Conservation (phyloP, 2,888 invertebrate species). For the Alcis repandata region DNA sequence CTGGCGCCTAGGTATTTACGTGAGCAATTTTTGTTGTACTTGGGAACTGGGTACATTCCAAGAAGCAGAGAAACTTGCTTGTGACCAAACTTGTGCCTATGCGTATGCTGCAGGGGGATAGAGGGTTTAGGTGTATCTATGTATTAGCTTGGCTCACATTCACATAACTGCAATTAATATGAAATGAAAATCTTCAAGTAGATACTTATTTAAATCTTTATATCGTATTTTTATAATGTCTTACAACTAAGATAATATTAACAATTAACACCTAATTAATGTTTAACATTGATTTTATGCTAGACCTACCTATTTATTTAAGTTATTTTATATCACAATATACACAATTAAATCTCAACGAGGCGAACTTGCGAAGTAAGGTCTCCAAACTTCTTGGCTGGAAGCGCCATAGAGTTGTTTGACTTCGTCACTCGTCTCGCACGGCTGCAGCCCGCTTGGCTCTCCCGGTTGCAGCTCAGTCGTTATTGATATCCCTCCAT, state of each 20-base stretch:
- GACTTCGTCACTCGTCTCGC: constrained; percentile 84
- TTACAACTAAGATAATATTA: constrained; percentile 63
- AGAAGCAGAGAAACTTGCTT: too few species aligned
- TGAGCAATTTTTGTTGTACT: too few species aligned
- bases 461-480: constrained; percentile 78
- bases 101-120: too few species aligned
- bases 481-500: constrained; percentile 86
- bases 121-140: too few species aligned
- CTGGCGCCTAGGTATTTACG: too few species aligned
- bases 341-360: constrained; percentile 31
- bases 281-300: constrained; percentile 81
- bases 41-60: too few species aligned
- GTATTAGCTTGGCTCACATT: too few species aligned
- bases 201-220: constrained; percentile 45
- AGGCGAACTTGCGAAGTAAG: constrained; percentile 82
- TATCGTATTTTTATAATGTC: constrained; percentile 60
- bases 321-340: constrained; percentile 78
- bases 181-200: neutral
- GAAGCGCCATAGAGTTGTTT: constrained; percentile 77
- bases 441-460: constrained; percentile 81
- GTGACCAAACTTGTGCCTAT: too few species aligned
- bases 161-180: neutral
- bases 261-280: constrained; percentile 76
- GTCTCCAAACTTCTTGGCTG: constrained; percentile 90
- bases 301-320: constrained; percentile 21